Base-by-base conservation (phyloP, 2,113 vertebrate species). In the Notiomystis cincta region DNA sequence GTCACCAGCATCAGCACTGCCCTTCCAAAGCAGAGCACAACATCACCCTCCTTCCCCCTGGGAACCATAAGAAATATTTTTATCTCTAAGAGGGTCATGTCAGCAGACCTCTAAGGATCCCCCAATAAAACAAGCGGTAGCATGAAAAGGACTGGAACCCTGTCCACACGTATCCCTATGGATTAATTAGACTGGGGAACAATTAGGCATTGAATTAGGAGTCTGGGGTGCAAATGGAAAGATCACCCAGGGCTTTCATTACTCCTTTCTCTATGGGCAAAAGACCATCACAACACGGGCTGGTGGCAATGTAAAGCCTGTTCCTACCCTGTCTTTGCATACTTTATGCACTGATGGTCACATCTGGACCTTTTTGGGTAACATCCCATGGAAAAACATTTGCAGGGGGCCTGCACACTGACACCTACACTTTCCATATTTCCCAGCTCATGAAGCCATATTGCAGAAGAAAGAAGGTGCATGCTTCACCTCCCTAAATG, bases 91-190 rank as follows among this genome's bases (percentile, higher is more conserved):
- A 19, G 28, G 45, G 27, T 82, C 18, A 6, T 84, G 51, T 71
- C 47, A n/a, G n/a, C 40, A 53, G 37, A 71, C 22, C 4, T 44
- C 44, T 76, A 2, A 0, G 0, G 61, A 65, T n/a, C 13, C 48
- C 12, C 7, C 28, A 42, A 38, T 62, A 28, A 73, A 58, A 70
- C 38, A 28, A 58, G 45, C 0, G 2, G 48, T 3, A 45, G 30
- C 45, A 61, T 40, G 47, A 37, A 75, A 66, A 84, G 33, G 40
- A 65, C 20, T 10, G 3, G 48, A 91, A 18, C 15, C 23, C 35
- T 91, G 35, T 35, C 40, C n/a, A 33, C 0, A 0, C 0, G 0
- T 66, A 57, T 44, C 45, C 21, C 20, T 28, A 4, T 9, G 40
- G 30, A 88, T 65, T 10, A 71, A 44, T 65, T 44, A 82, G 56